phyloP scores from a whole-genome alignment of 2,888 invertebrate genomes.

The Pomacea canaliculata region DNA sequence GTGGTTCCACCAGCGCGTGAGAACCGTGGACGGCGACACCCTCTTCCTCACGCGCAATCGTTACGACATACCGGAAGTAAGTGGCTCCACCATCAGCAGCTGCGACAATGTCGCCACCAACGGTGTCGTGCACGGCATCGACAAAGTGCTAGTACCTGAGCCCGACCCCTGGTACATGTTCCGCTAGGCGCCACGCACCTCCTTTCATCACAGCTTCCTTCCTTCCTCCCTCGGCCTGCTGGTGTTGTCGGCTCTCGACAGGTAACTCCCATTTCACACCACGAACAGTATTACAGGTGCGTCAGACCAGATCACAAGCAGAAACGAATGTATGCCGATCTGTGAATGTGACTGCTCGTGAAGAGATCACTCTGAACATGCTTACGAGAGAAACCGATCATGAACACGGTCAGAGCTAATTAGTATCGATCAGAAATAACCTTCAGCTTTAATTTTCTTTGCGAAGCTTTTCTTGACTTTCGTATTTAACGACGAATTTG shows the following conservation, averaged over 20 bases:
- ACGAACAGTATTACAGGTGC: not conserved
- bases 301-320: no score
- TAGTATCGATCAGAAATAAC: no score
- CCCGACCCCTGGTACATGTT: slow-evolving; percentile 15
- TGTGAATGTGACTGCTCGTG: no score
- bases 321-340: no score
- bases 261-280: not conserved
- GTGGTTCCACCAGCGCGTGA: slow-evolving; percentile 65
- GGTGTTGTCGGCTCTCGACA: not conserved
- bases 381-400: no score
- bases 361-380: no score
- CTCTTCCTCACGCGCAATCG: slow-evolving; percentile 62
- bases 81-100: slow-evolving; percentile 69
- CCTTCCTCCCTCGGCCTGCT: not conserved
- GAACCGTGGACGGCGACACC: slow-evolving; percentile 64
- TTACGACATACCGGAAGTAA: slow-evolving; percentile 52
- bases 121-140: slow-evolving; percentile 80
- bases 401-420: no score
- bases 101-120: slow-evolving; percentile 78
- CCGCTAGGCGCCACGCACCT: not conserved
- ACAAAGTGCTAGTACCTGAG: slow-evolving; percentile 72
- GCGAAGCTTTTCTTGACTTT: no score
- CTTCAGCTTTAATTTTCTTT: no score
- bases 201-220: not conserved
- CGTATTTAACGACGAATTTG: no score